Evolutionary conservation across 1,140 invertebrate genomes (phyloP).

Genomic region (Leucophenga varia): DNA sequence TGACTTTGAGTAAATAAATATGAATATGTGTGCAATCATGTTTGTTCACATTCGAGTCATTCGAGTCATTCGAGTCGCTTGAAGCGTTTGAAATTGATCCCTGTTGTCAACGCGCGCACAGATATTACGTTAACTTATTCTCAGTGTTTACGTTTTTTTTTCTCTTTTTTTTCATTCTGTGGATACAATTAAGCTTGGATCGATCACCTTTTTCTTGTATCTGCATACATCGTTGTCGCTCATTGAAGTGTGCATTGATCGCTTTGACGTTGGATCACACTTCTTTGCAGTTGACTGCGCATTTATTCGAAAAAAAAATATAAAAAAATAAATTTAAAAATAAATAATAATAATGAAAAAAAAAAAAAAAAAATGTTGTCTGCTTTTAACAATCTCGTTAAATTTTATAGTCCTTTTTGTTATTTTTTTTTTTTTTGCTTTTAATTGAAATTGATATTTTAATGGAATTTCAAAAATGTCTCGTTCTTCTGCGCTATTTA

Average conservation of each 20-base stretch:
- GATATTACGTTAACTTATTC: too few relatives aligned
- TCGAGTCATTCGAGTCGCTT: slow-evolving; percentile 8
- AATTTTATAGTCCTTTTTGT: too few relatives aligned
- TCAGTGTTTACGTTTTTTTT: too few relatives aligned
- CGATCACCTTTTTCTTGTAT: too few relatives aligned
- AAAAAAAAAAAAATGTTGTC: neutral
- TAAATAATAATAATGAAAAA: neutral
- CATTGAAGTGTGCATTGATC: slow-evolving; percentile 44
- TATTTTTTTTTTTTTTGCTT: slow-evolving; percentile 9
- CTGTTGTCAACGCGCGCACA: slow-evolving; percentile 15
- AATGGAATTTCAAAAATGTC: slow-evolving; percentile 21
- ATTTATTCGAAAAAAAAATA: slow-evolving; percentile 14
- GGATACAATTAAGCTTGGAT: too few relatives aligned
- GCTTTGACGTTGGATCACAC: slow-evolving; percentile 17
- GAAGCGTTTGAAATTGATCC: slow-evolving; percentile 46
- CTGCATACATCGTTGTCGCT: too few relatives aligned
- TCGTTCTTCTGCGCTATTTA: too few relatives aligned
- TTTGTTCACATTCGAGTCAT: too few relatives aligned
- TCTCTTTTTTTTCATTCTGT: too few relatives aligned
- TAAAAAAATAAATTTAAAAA: slow-evolving; percentile 7
- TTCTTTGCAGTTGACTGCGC: slow-evolving; percentile 17
- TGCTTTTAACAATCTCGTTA: too few relatives aligned
- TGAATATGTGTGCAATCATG: too few relatives aligned
- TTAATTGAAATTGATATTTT: slow-evolving; percentile 53
- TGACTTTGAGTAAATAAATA: too few relatives aligned